phyloP scores from a whole-genome alignment of 1,140 invertebrate genomes.

The Diabrotica undecimpunctata region DNA sequence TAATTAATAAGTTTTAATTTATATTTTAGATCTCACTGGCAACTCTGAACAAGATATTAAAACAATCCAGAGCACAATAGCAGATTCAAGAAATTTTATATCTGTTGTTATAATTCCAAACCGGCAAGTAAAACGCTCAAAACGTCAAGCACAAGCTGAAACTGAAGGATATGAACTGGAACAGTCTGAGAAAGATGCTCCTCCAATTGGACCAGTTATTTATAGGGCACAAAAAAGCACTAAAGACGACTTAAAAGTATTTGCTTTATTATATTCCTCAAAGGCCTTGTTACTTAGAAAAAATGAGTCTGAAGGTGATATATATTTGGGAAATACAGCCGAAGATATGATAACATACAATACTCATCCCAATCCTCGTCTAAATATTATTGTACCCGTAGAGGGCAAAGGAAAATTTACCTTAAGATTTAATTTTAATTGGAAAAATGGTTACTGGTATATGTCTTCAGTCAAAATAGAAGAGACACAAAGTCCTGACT shows the following conservation, averaged over 20 bases:
- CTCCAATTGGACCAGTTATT: conserved; percentile 28
- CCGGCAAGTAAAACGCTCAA: neutral
- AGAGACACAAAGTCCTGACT: conserved; percentile 21
- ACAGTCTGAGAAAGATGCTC: conserved; percentile 2
- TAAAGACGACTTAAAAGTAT: conserved; percentile 21
- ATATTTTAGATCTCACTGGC: conserved; percentile 26
- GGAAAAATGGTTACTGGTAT: conserved; percentile 41
- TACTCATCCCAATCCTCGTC: conserved; percentile 29
- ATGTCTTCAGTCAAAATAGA: conserved; percentile 34
- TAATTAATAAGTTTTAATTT: conserved; percentile 7
- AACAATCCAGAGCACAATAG: conserved; percentile 23
- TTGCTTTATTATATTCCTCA: conserved; percentile 38
- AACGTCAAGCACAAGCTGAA: conserved; percentile 10
- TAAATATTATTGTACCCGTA: conserved; percentile 32
- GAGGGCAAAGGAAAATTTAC: conserved; percentile 34
- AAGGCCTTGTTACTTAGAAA: conserved; percentile 33
- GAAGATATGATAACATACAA: conserved; percentile 28
- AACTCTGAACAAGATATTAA: conserved; percentile 27
- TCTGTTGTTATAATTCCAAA: conserved; percentile 28
- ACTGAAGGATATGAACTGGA: neutral
- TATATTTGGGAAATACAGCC: conserved; percentile 28
- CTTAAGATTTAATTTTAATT: conserved; percentile 40
- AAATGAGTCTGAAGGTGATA: conserved; percentile 21
- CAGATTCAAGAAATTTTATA: conserved; percentile 21
- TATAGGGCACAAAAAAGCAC: conserved; percentile 29